Evolutionary conservation across 2,113 vertebrate species (phyloP), one percentile per base, ranked within the genome.

Genomic region (Alligator sinensis): DNA sequence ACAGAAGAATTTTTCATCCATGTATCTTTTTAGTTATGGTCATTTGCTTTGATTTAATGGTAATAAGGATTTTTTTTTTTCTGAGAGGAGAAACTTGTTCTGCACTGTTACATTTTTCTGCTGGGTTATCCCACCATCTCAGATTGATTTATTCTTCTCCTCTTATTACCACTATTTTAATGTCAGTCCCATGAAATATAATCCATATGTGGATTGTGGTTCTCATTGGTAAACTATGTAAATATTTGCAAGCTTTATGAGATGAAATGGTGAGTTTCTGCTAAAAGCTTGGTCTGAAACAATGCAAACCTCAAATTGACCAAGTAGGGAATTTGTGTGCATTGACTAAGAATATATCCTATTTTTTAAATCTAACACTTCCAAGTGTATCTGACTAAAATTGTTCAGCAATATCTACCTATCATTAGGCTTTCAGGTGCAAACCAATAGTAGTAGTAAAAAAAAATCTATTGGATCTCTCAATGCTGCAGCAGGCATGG

Each of bases 211-310:
- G 94, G 74, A 93, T 94, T 82, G 61, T 66, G 89, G 88, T 91
- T 94, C 90, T 60, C 92, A 91, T 97, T 95, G 97, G 91, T 90
- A 95, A 95, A 93, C 86, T 95, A 91, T 96, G 92, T 96, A 96
- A 95, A 96, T 92, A 95, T 86, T 92, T 92, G 94, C 95, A 96
- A 92, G 74, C 34, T 81, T 90, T 88, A 92, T 89, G 80, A 97
- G 74, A 83, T 95, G 94, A 97, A 96, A 76, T 84, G 87, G 86
- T 72, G 86, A 92, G 95, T 93, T 97, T 95, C 86, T 93, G 7
- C 82, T 88, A 91, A 93, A 88, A 89, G 78, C 55, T 60, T 84
- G 86, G 68, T 91, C 84, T 90, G 87, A 95, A 93, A 89, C 94
- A 96, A 78, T 19, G 24, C 3, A 57, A 30, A 47, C 30, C 91